phyloP scores from a whole-genome alignment of 2,797 vertebrate species.

The Cirrhinus molitorella region DNA sequence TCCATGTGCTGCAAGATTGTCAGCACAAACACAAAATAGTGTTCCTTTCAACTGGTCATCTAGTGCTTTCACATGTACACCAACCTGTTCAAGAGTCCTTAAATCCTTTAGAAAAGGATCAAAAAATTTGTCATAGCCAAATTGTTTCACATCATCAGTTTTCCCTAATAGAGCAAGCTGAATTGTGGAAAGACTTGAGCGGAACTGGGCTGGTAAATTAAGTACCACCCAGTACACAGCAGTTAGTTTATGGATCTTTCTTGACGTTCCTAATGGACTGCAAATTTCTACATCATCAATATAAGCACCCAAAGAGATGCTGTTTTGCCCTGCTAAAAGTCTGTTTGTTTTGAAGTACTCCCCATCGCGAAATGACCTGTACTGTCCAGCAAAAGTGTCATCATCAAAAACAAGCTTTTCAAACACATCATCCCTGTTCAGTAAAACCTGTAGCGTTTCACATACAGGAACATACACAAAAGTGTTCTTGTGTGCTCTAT shows the following conservation, averaged over 20 bases:
- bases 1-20: too few species aligned
- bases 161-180: constrained; percentile 21
- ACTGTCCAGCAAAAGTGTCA: not conserved
- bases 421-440: constrained; percentile 5
- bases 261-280: constrained; percentile 11
- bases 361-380: too few species aligned
- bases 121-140: not conserved
- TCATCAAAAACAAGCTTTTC: constrained; percentile 14
- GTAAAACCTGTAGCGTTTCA: not conserved
- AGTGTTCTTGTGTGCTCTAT: too few species aligned
- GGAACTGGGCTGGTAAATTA: constrained; percentile 15
- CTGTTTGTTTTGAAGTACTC: too few species aligned
- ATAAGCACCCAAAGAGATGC: not conserved
- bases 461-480: too few species aligned
- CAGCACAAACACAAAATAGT: too few species aligned
- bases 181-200: constrained; percentile 8
- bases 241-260: constrained; percentile 23
- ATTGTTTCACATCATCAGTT: constrained; percentile 22
- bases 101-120: too few species aligned
- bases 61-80: too few species aligned
- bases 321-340: too few species aligned
- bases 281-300: constrained; percentile 13
- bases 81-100: too few species aligned
- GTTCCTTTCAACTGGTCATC: too few species aligned
- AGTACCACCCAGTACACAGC: constrained; percentile 26